A percentile compares a stretch with the other conserved stretches of the same genome.
Evolutionary conservation across 2,888 invertebrate species (phyloP).

Genomic region (Polydrusus pterygomalis): DNA sequence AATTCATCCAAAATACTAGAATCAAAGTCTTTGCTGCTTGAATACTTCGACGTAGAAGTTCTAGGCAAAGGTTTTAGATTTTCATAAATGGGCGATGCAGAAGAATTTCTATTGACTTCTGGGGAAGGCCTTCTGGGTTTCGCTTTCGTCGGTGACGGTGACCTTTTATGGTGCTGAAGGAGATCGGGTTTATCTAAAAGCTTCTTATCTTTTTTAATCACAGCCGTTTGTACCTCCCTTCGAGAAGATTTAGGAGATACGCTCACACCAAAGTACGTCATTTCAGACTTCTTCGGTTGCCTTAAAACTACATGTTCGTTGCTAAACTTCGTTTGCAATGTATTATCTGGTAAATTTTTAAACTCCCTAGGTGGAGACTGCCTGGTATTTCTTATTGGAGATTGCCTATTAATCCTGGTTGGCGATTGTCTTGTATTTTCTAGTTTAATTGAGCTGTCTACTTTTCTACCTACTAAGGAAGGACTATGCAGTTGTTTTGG

Average conservation of each 20-base stretch:
- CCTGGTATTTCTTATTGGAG: conserved; percentile 39
- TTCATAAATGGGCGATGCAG: conserved; percentile 67
- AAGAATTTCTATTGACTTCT: conserved; percentile 38
- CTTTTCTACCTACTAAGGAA: conserved; percentile 61
- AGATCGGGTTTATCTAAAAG: conserved; percentile 67
- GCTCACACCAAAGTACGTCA: conserved; percentile 70
- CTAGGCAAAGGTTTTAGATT: conserved; percentile 67
- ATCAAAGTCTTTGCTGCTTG: conserved; percentile 64
- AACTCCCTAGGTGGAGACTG: conserved; percentile 55
- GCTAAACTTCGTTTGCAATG: conserved; percentile 57
- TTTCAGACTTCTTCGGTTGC: conserved; percentile 70
- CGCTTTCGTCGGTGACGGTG: conserved; percentile 36
- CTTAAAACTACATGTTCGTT: conserved; percentile 65
- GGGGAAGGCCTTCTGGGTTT: conserved; percentile 56
- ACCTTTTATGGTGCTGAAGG: conserved; percentile 62
- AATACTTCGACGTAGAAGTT: conserved; percentile 52
- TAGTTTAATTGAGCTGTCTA: conserved; percentile 36
- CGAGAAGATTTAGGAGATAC: conserved; percentile 63
- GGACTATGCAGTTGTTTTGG: conserved; percentile 68
- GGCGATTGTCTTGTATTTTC: conserved; percentile 38
- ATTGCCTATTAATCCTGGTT: conserved; percentile 24
- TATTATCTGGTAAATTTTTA: conserved; percentile 54
- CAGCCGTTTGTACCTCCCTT: conserved; percentile 60
- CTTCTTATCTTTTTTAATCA: conserved; percentile 61
- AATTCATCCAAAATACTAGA: conserved; percentile 75